These are phyloP conservation scores for Orussus abietinus DNA, from an alignment of 1,140 invertebrate genomes.

Conservation along the genomic window DNA sequence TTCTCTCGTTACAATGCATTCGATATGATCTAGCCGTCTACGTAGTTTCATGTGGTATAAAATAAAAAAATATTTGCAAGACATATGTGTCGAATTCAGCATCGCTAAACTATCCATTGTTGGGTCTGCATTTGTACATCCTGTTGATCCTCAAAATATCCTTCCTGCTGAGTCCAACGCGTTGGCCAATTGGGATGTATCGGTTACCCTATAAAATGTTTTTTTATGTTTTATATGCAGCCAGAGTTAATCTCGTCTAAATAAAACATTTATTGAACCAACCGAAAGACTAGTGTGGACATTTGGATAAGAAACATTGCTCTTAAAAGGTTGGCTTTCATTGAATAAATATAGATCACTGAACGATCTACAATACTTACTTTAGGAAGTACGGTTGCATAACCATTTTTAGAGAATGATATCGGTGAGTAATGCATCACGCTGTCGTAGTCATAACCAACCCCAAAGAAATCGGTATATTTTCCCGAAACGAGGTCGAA, in stretches of 20 bases:
- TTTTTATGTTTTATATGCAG: slow-evolving; percentile 3
- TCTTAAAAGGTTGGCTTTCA: too few relatives aligned
- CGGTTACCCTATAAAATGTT: slow-evolving; percentile 27
- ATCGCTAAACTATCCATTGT: too few relatives aligned
- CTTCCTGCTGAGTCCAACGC: slow-evolving; percentile 66
- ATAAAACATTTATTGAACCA: too few relatives aligned
- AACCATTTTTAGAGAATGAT: slow-evolving; percentile 71
- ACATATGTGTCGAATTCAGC: too few relatives aligned
- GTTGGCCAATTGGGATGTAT: slow-evolving; percentile 56
- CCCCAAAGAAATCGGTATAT: slow-evolving; percentile 59
- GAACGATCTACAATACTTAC: slow-evolving; percentile 49
- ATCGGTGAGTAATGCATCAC: slow-evolving; percentile 81
- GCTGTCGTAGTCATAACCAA: slow-evolving; percentile 74
- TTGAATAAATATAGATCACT: neutral
- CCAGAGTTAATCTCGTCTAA: too few relatives aligned
- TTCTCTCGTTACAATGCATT: too few relatives aligned
- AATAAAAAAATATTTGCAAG: too few relatives aligned
- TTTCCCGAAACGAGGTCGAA: slow-evolving; percentile 63
- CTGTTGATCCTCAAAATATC: slow-evolving; percentile 71
- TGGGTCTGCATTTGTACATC: slow-evolving; percentile 77
- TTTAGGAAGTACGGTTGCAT: slow-evolving; percentile 67
- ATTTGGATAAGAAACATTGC: too few relatives aligned
- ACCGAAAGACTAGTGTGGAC: too few relatives aligned
- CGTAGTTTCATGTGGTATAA: too few relatives aligned
- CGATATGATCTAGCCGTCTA: too few relatives aligned